A percentile compares a stretch with the other conserved stretches of the same genome.
phyloP scores from a whole-genome alignment of 2,113 vertebrate species.

The Emydocephalus ijimae region DNA sequence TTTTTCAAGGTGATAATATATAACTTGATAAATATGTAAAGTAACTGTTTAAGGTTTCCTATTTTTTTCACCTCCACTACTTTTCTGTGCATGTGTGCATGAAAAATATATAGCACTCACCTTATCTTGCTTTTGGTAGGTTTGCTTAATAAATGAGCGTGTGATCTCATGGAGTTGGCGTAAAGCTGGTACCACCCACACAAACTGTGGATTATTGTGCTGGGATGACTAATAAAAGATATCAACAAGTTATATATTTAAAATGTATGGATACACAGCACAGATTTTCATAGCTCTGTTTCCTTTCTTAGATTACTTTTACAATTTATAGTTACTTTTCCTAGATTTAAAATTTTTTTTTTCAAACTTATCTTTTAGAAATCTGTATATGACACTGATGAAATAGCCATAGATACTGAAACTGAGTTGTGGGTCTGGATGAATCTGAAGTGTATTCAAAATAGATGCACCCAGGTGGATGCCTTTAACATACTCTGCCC shows the following conservation, averaged over 20 bases:
- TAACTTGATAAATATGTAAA: neutral
- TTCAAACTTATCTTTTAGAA: neutral
- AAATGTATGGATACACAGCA: neutral
- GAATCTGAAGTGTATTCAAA: neutral
- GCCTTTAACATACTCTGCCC: neutral
- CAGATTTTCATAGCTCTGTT: neutral
- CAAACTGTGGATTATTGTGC: slow-evolving; percentile 89
- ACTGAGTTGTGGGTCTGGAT: neutral
- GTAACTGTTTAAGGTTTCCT: neutral
- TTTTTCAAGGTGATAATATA: neutral
- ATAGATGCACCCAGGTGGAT: neutral
- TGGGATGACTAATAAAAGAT: slow-evolving; percentile 84
- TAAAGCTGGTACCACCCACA: slow-evolving; percentile 96
- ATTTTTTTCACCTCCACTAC: no score
- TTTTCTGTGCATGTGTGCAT: neutral
- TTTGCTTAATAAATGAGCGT: slow-evolving; percentile 97
- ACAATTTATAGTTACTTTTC: slow-evolving; percentile 2
- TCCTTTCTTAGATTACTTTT: neutral
- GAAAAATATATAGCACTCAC: slow-evolving; percentile 63
- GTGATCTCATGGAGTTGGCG: slow-evolving; percentile 98
- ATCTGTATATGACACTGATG: neutral
- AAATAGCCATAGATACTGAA: neutral
- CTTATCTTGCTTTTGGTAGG: slow-evolving; percentile 99
- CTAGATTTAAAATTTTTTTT: neutral
- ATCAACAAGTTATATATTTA: slow-evolving; percentile 41